Conservation (phyloP, 2,797 vertebrate genomes). For the Halcyon badia region DNA sequence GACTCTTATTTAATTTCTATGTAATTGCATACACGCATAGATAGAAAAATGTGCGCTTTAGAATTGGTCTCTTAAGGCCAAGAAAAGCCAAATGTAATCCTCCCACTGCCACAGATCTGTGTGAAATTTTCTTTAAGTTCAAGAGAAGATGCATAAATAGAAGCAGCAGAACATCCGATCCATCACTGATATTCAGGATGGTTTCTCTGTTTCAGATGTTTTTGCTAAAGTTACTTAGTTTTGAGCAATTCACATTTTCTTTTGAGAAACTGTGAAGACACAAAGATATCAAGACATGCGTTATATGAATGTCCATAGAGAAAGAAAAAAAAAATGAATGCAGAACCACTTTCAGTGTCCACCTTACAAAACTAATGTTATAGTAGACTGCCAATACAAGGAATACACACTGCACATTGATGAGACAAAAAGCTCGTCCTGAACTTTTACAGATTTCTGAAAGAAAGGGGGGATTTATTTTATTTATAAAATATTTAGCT, state of each 20-base stretch:
- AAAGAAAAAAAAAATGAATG: not conserved
- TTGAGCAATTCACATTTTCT: not conserved
- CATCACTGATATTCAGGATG: not conserved
- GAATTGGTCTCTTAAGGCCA: not conserved
- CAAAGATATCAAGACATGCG: not conserved
- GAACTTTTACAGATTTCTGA: not conserved
- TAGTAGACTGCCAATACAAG: not conserved
- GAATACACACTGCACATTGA: not conserved
- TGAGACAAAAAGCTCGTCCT: not conserved
- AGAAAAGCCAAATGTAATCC: constrained; percentile 4
- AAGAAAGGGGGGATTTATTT: not conserved
- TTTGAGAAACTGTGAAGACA: not conserved
- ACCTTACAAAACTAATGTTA: not conserved
- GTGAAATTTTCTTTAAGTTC: not conserved
- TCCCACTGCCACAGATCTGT: not conserved
- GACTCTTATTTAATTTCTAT: not conserved
- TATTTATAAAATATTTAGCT: not conserved
- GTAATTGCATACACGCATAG: not conserved
- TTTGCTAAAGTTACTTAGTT: not conserved
- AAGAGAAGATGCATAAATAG: not conserved
- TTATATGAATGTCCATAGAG: not conserved
- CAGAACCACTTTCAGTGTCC: not conserved
- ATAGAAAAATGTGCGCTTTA: not conserved
- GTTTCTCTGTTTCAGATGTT: not conserved
- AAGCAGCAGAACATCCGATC: not conserved